These are phyloP conservation scores for Osmoderma eremita DNA, from an alignment of 2,888 invertebrate genomes.

Conservation along the genomic window DNA sequence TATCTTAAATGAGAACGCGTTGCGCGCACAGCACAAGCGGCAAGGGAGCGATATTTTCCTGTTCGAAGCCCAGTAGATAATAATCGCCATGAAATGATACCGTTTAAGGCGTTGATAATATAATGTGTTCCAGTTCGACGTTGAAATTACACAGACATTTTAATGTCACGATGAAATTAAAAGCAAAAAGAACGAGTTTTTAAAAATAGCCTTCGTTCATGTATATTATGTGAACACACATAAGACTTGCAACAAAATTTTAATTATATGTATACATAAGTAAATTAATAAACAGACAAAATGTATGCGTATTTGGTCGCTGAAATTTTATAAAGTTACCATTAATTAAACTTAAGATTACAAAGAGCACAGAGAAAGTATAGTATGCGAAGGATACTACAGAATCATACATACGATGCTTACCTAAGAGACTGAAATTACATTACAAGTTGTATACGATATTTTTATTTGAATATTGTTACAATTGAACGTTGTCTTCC, in stretches of 20 bases:
- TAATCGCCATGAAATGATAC: constrained; percentile 30
- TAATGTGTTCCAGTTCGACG: constrained; percentile 6
- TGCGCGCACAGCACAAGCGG: background rate
- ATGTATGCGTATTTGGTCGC: too few species aligned
- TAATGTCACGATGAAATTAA: constrained; percentile 22
- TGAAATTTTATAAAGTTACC: too few species aligned
- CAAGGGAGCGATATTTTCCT: background rate
- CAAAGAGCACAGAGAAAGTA: too few species aligned
- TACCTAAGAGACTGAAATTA: too few species aligned
- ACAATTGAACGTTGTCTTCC: too few species aligned
- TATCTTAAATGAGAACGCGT: background rate
- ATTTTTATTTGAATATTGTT: too few species aligned
- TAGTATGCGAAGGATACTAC: too few species aligned
- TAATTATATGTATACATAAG: too few species aligned
- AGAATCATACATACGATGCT: too few species aligned
- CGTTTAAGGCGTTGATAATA: constrained; percentile 25
- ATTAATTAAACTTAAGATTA: too few species aligned
- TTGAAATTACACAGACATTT: constrained; percentile 16
- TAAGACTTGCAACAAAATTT: background rate
- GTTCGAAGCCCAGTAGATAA: constrained; percentile 8
- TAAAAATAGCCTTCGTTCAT: constrained; percentile 12
- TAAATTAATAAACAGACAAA: too few species aligned
- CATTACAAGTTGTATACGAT: too few species aligned
- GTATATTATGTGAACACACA: background rate
- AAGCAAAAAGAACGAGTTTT: background rate